Base-by-base conservation (phyloP, 2,113 vertebrate species). In the Orcinus orca region DNA sequence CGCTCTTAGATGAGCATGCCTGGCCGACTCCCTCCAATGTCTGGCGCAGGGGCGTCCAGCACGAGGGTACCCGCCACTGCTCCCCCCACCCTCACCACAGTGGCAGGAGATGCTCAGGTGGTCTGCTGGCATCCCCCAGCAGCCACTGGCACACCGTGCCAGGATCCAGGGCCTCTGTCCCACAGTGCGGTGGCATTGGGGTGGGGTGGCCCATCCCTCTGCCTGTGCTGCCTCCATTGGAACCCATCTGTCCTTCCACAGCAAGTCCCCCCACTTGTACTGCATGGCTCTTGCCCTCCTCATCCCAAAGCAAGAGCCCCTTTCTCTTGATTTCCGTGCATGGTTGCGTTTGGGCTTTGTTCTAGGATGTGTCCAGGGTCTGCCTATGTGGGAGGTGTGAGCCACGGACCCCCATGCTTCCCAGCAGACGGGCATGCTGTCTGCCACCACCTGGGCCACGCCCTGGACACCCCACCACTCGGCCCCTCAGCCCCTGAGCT, bases 141-240 rank as follows among this genome's bases (percentile, higher is more conserved):
- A 36, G 29, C 23, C 7, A 44, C 44, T 44, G 17, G 12, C 50
- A 87, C 17, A 8, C 13, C 55, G 21, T 44, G 25, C 55, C 55
- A 58, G n/a, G 62, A 71, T 47, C n/a, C 70, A 9, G 29, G 29
- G 53, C 74, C 44, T 79, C 41, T 20, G 20, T 65, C 44, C 60
- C 76, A 2, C 3, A 21, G n/a, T 1, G 1, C 2, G 0, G 76
- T 15, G 15, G 12, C 31, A 0, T 0, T 29, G 15, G 41, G 8
- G 15, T 33, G 26, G 73, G 15, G 14, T 50, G 44, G 44, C 74
- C 44, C 73, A 31, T 26, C 15, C 73, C 1, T 2, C 44, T 33
- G 38, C 67, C 33, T 6, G 3, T 2, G 15, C 6, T 26, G 9
- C 7, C 58, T 53, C 26, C 13, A 2, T 21, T 2, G 11, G 15